phyloP scores from a whole-genome alignment of 2,888 invertebrate species.

The Busseola fusca region DNA sequence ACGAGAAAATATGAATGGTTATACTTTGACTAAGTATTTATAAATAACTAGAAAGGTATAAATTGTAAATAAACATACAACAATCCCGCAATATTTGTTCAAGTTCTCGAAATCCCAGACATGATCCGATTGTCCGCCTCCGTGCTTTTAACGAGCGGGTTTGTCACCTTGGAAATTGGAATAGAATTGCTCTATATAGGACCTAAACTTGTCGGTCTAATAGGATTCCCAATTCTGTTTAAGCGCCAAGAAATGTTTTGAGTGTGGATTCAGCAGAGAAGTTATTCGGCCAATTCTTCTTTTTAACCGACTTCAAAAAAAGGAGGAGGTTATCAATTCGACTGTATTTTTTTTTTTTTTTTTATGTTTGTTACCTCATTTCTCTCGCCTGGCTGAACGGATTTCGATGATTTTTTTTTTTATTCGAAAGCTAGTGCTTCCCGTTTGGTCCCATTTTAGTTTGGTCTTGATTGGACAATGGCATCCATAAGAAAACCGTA shows the following conservation, averaged over 20 bases:
- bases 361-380: no score
- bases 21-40: not conserved
- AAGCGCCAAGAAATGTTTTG: not conserved
- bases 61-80: not conserved
- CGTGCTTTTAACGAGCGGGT: not conserved
- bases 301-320: no score
- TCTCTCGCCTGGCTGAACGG: no score
- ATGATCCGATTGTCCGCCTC: constrained; percentile 28
- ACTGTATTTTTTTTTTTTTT: no score
- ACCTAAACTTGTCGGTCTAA: not conserved
- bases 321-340: no score
- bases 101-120: not conserved
- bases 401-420: no score
- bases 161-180: not conserved
- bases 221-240: not conserved
- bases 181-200: not conserved
- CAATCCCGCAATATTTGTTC: constrained; percentile 2
- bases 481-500: no score
- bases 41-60: not conserved
- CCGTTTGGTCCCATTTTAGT: no score
- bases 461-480: no score
- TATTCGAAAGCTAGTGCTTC: no score
- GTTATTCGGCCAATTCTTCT: no score
- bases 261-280: not conserved
- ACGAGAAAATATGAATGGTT: no score